Evolutionary conservation across 2,113 vertebrate species (phyloP).

Genomic region (Siniperca knerii): DNA sequence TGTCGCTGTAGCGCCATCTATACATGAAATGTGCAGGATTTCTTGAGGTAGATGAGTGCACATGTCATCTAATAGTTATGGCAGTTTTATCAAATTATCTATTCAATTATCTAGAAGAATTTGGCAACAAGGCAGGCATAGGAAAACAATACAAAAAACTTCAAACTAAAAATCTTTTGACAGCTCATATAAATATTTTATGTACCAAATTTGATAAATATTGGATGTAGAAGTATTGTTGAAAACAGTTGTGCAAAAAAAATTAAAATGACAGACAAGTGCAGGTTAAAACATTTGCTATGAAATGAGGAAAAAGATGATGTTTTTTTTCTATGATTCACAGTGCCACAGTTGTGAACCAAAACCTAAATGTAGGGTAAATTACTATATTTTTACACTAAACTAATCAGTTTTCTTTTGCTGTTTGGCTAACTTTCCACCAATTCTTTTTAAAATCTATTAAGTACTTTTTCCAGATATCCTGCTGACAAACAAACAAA

Average conservation of each 20-base stretch:
- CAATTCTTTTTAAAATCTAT: background rate
- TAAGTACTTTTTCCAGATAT: background rate
- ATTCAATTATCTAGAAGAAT: background rate
- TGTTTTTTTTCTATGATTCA: background rate
- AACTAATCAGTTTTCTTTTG: background rate
- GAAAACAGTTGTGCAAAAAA: too few relatives aligned
- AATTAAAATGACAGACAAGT: too few relatives aligned
- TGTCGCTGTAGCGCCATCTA: background rate
- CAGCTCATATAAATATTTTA: background rate
- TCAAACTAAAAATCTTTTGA: background rate
- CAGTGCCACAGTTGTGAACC: background rate
- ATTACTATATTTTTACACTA: background rate
- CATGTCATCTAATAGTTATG: background rate
- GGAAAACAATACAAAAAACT: background rate
- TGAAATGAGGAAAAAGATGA: background rate
- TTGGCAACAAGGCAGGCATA: background rate
- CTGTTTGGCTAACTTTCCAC: background rate
- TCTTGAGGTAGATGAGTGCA: background rate
- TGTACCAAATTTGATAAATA: background rate
- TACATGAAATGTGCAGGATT: background rate
- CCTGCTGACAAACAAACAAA: conserved; percentile 2
- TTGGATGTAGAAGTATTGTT: background rate
- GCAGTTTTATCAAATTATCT: background rate
- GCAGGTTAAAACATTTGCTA: background rate
- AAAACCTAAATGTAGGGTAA: background rate